These are phyloP conservation scores for Coenonympha arcania DNA, from an alignment of 2,888 invertebrate genomes.

Conservation along the genomic window DNA sequence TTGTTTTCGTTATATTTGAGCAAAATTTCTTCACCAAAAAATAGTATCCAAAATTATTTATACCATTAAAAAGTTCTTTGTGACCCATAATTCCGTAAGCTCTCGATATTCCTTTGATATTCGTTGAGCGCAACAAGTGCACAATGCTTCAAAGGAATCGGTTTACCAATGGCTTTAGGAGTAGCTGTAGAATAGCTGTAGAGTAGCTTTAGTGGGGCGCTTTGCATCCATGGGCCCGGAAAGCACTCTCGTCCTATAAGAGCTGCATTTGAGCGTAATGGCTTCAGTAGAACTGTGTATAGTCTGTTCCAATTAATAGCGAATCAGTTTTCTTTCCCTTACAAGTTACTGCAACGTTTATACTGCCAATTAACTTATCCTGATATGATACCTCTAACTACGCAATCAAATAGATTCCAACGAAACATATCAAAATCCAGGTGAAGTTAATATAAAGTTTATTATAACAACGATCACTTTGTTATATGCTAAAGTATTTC, in stretches of 20 bases:
- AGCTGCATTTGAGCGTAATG: not conserved
- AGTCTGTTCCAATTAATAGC: not conserved
- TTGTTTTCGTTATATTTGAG: too few relatives aligned
- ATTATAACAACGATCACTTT: not conserved
- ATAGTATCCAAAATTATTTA: not conserved
- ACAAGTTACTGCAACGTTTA: too few relatives aligned
- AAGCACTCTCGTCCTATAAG: not conserved
- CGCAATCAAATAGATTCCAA: too few relatives aligned
- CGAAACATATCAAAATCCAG: too few relatives aligned
- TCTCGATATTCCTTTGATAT: slow-evolving; percentile 13
- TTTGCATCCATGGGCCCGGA: slow-evolving; percentile 9
- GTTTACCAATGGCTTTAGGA: slow-evolving; percentile 22
- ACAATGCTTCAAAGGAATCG: slow-evolving; percentile 20
- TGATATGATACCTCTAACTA: too few relatives aligned
- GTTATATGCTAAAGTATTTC: not conserved
- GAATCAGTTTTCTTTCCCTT: too few relatives aligned
- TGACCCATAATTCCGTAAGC: not conserved
- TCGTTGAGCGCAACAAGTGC: slow-evolving; percentile 22
- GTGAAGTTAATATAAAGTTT: too few relatives aligned
- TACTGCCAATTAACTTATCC: too few relatives aligned
- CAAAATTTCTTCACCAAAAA: not conserved
- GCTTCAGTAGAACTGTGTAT: not conserved
- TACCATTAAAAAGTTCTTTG: not conserved
- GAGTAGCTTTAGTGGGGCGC: slow-evolving; percentile 19
- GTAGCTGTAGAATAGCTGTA: too few relatives aligned